Base-by-base conservation (phyloP, 2,113 vertebrate species). In the Alligator mississippiensis region DNA sequence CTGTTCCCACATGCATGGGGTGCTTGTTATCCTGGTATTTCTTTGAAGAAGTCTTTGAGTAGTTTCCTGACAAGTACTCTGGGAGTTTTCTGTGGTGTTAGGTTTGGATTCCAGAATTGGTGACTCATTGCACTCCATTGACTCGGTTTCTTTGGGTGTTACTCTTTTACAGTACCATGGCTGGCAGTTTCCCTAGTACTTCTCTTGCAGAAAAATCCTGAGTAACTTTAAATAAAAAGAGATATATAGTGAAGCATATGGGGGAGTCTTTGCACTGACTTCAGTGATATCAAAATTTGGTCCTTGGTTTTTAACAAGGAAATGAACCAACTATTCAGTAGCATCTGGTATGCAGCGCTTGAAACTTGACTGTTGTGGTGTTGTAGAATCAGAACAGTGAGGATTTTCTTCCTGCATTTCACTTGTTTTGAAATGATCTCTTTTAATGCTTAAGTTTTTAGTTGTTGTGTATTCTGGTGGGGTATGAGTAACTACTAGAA, bases 401-500 rank as follows among this genome's bases (percentile, higher is more conserved):
- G 47, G 47, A 47, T 80, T 1, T 27, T 16, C 92, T 87, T 95
- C 90, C 61, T 90, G 11, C 78, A 11, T 92, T 90, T 81, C 79
- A 61, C 61, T 64, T 61, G 85, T 61, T 59, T 95, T 87, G 87
- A 89, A 88, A 4, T 77, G 87, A 95, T 18, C 75, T 47, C 89
- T 63, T 61, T 27, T 93, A 11, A 82, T 91, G 93, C 91, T 87
- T 58, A 64, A 95, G 55, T 81, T 95, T 93, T 62, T 62, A 60
- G 15, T 47, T 87, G 34, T 75, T 92, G 81, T 74, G 24, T 75
- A 47, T 66, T 85, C 11, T 8, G 74, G 28, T 80, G 87, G 58
- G 54, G 83, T 90, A 47, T 64, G 2, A 38, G 81, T 91, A 84
- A 25, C 54, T 83, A 90, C 84, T 89, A 85, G 70, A 80, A 93